phyloP scores from a whole-genome alignment of 2,888 invertebrate species.

The Aphrophora alni region DNA sequence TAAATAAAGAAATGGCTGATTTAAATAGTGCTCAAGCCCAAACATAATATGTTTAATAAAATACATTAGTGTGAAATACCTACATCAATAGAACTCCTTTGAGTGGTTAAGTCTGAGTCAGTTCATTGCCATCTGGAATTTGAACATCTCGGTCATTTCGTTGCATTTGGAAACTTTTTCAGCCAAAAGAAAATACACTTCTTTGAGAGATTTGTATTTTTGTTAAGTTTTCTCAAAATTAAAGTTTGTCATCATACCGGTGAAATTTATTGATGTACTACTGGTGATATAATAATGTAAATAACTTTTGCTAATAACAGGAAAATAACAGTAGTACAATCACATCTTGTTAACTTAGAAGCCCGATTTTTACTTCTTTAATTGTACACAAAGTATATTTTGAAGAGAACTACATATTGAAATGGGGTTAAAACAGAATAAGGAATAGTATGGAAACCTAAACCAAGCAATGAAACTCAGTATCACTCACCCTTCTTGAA shows the following conservation, averaged over 20 bases:
- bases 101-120: neutral
- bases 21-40: no score
- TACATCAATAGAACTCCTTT: neutral
- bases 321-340: neutral
- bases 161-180: neutral
- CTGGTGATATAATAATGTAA: neutral
- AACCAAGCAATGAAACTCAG: conserved; percentile 23
- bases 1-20: no score
- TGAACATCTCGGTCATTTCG: neutral
- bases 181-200: neutral
- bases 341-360: neutral
- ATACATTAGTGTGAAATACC: neutral
- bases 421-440: neutral
- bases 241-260: neutral
- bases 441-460: conserved; percentile 15
- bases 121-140: neutral
- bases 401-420: neutral
- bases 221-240: neutral
- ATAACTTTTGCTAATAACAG: neutral
- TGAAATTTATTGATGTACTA: neutral
- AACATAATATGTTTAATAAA: neutral
- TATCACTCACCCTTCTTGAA: conserved; percentile 58
- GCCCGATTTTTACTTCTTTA: neutral
- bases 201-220: neutral
- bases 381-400: neutral